Conservation (phyloP, 2,888 invertebrate genomes). For the Macrophya alboannulata region DNA sequence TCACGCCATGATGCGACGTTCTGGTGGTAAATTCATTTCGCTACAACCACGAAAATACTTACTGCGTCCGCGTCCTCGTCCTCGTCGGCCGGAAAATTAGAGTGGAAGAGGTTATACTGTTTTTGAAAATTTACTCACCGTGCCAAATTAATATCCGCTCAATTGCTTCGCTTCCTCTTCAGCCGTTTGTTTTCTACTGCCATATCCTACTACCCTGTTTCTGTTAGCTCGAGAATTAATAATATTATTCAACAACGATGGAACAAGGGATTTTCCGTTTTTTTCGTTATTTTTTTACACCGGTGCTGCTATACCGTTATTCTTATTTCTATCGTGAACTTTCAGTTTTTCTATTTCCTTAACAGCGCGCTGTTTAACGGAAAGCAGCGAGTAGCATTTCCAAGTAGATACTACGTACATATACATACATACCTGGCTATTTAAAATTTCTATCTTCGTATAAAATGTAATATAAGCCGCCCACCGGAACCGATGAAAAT, state of each 20-base stretch:
- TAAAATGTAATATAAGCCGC: constrained; percentile 2
- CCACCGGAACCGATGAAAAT: constrained; percentile 33
- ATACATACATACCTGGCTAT: constrained; percentile 1
- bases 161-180: neutral
- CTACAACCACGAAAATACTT: constrained; percentile 60
- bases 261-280: neutral
- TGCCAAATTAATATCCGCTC: constrained; percentile 36
- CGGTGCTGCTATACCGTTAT: neutral
- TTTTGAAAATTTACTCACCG: constrained; percentile 32
- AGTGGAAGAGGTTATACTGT: neutral
- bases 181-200: neutral
- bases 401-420: no score
- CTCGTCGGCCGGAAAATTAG: neutral
- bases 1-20: constrained; percentile 74
- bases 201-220: neutral
- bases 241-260: constrained; percentile 15
- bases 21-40: constrained; percentile 73
- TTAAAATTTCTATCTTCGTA: constrained; percentile 19
- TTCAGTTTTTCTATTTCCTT: neutral
- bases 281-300: neutral
- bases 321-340: neutral
- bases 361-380: neutral
- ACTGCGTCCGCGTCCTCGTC: neutral
- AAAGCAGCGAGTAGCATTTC: neutral
- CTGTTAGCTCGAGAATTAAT: constrained; percentile 3